A percentile compares a stretch with the other conserved stretches of the same genome.
Conservation (phyloP, 2,888 invertebrate genomes). For the Lomographa bimaculata region DNA sequence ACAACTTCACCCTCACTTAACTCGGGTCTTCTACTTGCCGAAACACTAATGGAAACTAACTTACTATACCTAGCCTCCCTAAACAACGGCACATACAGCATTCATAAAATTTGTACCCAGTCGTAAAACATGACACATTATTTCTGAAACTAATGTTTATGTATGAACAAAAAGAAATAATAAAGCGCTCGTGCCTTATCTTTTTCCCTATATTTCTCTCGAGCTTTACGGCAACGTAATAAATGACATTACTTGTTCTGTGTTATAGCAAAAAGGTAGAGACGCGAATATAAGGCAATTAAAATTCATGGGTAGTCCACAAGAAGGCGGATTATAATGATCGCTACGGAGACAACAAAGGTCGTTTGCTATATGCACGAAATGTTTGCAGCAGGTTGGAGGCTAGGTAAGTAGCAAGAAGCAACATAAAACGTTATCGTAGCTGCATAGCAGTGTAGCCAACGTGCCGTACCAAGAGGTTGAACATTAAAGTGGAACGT, state of each 20-base stretch:
- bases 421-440: conserved; percentile 39
- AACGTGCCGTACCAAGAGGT: conserved; percentile 52
- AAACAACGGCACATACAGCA: conserved; percentile 45
- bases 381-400: conserved; percentile 14
- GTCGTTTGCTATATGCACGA: conserved; percentile 6
- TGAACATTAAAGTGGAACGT: conserved; percentile 60
- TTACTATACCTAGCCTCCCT: conserved; percentile 37
- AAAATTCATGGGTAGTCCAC: conserved; percentile 6
- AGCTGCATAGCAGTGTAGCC: conserved; percentile 39
- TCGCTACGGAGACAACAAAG: background rate
- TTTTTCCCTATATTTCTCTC: conserved; percentile 25
- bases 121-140: conserved; percentile 28
- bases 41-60: conserved; percentile 58
- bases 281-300: conserved; percentile 10
- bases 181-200: conserved; percentile 27
- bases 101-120: conserved; percentile 36
- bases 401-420: conserved; percentile 11
- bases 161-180: conserved; percentile 32
- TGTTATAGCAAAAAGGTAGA: conserved; percentile 20
- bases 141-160: conserved; percentile 32
- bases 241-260: conserved; percentile 23
- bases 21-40: conserved; percentile 54
- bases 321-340: background rate
- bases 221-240: conserved; percentile 25
- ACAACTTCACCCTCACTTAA: conserved; percentile 63